These are phyloP conservation scores for Drosophila paracracens DNA, from an alignment of 2,888 invertebrate genomes.

Conservation along the genomic window DNA sequence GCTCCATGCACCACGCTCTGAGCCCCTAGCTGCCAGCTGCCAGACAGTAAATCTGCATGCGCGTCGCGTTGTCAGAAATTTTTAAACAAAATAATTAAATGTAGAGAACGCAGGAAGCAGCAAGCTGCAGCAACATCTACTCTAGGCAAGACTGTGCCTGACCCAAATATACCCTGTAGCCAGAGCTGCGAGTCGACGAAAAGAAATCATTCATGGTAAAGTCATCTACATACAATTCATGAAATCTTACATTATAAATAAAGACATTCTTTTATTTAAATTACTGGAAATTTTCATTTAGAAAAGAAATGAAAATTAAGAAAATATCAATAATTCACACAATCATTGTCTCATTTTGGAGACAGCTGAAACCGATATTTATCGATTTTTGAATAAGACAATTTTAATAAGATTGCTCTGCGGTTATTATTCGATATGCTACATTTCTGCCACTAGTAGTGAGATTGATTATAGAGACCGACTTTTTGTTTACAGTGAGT, in stretches of 20 bases:
- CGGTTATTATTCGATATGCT: background rate
- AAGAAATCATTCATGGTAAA: background rate
- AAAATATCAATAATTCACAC: background rate
- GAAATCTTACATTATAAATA: background rate
- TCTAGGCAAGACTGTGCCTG: background rate
- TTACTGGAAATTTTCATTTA: background rate
- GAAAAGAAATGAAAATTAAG: background rate
- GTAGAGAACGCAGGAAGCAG: slow-evolving; percentile 63
- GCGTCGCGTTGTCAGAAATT: slow-evolving; percentile 79
- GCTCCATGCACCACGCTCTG: slow-evolving; percentile 1
- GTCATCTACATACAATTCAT: background rate
- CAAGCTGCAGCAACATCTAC: slow-evolving; percentile 14
- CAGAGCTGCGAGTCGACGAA: background rate
- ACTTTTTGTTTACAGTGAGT: background rate
- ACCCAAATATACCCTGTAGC: slow-evolving; percentile 14
- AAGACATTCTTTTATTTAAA: background rate
- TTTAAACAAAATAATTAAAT: slow-evolving; percentile 82
- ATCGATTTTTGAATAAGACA: background rate
- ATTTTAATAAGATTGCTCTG: no score
- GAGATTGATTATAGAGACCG: background rate
- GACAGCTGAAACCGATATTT: background rate
- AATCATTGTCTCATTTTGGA: background rate
- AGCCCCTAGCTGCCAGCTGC: slow-evolving; percentile 27
- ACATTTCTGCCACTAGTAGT: background rate
- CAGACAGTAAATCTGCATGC: slow-evolving; percentile 77